Evolutionary conservation across 2,888 invertebrate species (phyloP).

Genomic region (Heteromurus nitidus): DNA sequence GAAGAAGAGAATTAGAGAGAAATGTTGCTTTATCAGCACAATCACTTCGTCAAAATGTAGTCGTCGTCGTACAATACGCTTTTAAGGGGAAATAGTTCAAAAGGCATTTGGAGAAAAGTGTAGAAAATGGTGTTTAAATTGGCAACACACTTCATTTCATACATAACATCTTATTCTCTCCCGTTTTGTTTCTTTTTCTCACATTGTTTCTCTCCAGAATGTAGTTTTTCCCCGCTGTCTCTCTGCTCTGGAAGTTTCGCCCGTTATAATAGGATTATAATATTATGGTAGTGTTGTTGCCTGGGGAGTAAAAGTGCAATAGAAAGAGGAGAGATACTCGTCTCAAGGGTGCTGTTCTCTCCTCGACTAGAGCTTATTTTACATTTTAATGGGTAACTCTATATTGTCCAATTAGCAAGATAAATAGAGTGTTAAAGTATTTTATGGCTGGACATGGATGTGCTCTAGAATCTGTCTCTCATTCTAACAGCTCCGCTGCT

Average conservation of each 20-base stretch:
- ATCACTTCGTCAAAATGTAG: too few relatives aligned
- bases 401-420: constrained; percentile 73
- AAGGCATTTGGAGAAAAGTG: too few relatives aligned
- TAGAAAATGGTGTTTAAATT: too few relatives aligned
- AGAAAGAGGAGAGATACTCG: constrained; percentile 26
- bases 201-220: background rate
- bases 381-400: constrained; percentile 73
- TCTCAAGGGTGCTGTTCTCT: constrained; percentile 69
- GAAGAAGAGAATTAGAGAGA: too few relatives aligned
- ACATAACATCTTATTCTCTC: background rate
- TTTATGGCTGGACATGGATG: constrained; percentile 70
- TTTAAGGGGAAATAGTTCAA: too few relatives aligned
- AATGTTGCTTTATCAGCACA: too few relatives aligned
- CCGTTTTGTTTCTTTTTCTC: background rate
- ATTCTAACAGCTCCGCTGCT: constrained; percentile 57
- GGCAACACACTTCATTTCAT: too few relatives aligned
- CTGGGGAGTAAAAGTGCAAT: constrained; percentile 9
- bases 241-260: background rate
- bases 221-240: background rate
- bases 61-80: too few relatives aligned
- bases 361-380: constrained; percentile 68
- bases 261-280: constrained; percentile 54
- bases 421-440: constrained; percentile 73
- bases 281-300: constrained; percentile 29
- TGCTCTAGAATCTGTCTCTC: constrained; percentile 58